These are phyloP conservation scores for Crotalus helleri DNA, from an alignment of 2,113 vertebrate species.

Conservation along the genomic window DNA sequence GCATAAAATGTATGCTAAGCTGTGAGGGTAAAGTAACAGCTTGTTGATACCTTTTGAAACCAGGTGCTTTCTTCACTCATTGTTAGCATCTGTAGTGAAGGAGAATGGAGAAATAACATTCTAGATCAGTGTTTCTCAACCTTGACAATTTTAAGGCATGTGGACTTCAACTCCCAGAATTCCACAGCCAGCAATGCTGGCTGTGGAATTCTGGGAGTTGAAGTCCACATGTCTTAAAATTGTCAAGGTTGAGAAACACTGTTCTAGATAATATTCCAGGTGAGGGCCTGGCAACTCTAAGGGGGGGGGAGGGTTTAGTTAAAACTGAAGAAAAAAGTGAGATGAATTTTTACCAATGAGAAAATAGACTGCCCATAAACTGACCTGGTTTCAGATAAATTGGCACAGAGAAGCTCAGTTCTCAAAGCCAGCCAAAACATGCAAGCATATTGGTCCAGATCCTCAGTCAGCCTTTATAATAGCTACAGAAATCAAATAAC, in stretches of 20 bases:
- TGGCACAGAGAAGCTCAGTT: background rate
- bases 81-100: background rate
- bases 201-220: too few species aligned
- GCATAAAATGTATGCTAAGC: background rate
- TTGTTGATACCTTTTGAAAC: background rate
- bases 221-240: too few species aligned
- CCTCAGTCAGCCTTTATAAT: background rate
- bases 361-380: background rate
- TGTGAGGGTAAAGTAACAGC: background rate
- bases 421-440: background rate
- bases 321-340: background rate
- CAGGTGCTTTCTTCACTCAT: background rate
- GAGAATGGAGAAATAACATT: background rate
- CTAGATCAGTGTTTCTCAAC: too few species aligned
- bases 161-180: too few species aligned
- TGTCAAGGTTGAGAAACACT: too few species aligned
- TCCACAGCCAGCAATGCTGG: too few species aligned
- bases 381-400: background rate
- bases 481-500: background rate
- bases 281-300: background rate
- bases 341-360: background rate
- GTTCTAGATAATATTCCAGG: background rate
- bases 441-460: background rate
- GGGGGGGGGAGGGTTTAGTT: background rate
- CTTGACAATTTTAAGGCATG: too few species aligned